These are phyloP conservation scores for Odobenus rosmarus DNA, from an alignment of 2,113 vertebrate species.

Conservation along the genomic window DNA sequence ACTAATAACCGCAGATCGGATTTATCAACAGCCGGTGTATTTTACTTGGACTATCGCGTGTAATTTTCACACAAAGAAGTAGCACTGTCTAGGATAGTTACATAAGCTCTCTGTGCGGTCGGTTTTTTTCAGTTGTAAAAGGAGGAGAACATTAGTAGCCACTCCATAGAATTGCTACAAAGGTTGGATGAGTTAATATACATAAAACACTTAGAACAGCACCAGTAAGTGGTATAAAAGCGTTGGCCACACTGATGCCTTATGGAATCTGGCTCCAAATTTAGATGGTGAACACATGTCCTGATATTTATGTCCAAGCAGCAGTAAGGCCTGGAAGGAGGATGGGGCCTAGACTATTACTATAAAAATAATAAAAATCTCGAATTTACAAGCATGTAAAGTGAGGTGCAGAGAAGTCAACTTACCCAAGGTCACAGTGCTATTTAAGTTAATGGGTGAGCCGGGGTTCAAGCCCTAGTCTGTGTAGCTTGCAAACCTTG, in stretches of 20 bases:
- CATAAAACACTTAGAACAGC: not conserved
- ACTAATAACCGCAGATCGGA: not conserved
- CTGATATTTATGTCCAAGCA: not conserved
- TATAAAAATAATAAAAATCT: not conserved
- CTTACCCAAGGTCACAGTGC: not conserved
- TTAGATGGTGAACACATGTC: not conserved
- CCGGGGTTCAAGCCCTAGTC: not conserved
- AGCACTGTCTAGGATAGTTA: not conserved
- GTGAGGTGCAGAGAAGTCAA: not conserved
- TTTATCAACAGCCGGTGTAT: not conserved
- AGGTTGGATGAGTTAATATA: not conserved
- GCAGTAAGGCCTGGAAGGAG: not conserved
- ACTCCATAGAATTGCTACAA: not conserved
- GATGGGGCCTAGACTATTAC: not conserved
- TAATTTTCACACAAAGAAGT: not conserved
- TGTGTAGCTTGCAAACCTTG: not conserved
- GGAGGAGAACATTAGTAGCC: not conserved
- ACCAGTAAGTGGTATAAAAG: not conserved
- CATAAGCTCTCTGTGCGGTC: not conserved
- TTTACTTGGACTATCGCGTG: not conserved
- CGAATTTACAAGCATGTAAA: not conserved
- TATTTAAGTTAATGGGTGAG: not conserved
- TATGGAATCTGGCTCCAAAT: not conserved
- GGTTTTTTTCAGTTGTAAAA: slow-evolving; percentile 32
- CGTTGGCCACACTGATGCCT: not conserved